Evolutionary conservation across 2,113 vertebrate genomes (phyloP), one percentile per base, ranked within the genome.

Genomic region (Megaceryle maxima): DNA sequence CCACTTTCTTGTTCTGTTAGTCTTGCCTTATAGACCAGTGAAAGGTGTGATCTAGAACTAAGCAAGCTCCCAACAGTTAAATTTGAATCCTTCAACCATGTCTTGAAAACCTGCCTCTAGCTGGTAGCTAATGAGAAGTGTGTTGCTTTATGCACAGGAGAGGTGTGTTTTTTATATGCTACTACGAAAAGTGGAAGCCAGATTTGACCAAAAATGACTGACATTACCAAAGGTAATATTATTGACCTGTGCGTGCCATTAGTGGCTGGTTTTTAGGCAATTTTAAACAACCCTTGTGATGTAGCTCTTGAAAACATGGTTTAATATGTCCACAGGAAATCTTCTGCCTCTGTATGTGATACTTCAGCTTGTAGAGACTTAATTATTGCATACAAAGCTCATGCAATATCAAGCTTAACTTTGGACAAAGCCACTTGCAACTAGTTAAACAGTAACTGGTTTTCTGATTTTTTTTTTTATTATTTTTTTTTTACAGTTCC

Each of bases 391-490:
- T 94, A 94, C 62, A 29, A 89, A 93, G 88, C 89, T 96, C 88
- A 91, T 91, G 91, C 90, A 92, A 67, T 93, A 90, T 72, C 81
- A 77, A 90, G 89, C 94, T 95, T 95, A 92, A 92, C 82, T 94
- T 94, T 91, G 95, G 96, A 95, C 87, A 94, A 97, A 94, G 94
- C 88, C 97, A 97, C 97, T 97, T 97, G 90, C 93, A 93, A 96
- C 90, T 96, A 97, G 86, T 93, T 95, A 41, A 94, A 92, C 68
- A 96, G 93, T 95, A 94, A 95, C 90, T 93, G 88, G 87, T 94
- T 95, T 95, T 90, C 74, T 90, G 70, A 86, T 84, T 69, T 63
- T 37, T 63, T 57, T 51, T 95, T 93, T 95, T 90, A 94, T n/a
- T n/a, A n/a, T 69, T 63, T 37, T 63, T 57, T 51, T 95, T 93